Percentiles rank a stretch among this genome's conserved stretches.
These are phyloP conservation scores for Xerus rutilus DNA, from an alignment of 2,797 vertebrate species.

Conservation along the genomic window DNA sequence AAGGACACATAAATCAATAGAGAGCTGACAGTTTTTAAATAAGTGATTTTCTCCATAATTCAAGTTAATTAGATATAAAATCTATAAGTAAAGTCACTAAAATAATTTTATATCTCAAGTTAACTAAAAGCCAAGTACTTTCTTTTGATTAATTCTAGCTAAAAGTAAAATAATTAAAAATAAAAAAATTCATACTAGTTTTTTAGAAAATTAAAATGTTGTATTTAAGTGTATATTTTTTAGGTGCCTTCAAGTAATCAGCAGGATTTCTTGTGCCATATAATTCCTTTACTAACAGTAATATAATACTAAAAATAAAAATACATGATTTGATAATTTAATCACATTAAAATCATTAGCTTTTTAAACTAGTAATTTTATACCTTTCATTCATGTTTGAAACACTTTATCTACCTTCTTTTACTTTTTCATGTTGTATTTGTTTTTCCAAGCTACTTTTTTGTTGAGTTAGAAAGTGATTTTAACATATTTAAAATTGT, in stretches of 20 bases:
- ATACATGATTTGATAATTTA: not conserved
- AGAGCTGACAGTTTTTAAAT: no score
- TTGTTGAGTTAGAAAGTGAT: not conserved
- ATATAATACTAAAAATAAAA: not conserved
- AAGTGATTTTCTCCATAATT: no score
- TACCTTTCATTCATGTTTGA: not conserved
- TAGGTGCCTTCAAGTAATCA: not conserved
- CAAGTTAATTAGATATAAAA: no score
- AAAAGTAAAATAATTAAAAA: no score
- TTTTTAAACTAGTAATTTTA: not conserved
- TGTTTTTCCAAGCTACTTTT: not conserved
- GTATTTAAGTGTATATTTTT: no score
- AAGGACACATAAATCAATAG: no score
- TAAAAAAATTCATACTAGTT: no score
- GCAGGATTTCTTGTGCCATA: not conserved
- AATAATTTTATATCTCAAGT: no score
- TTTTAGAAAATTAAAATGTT: no score
- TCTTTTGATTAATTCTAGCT: no score
- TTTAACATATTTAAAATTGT: not conserved
- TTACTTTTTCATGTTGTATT: not conserved
- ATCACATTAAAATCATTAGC: not conserved
- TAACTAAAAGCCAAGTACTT: no score
- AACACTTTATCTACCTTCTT: not conserved
- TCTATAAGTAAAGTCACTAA: no score
- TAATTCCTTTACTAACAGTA: not conserved